Evolutionary conservation across 2,888 invertebrate genomes (phyloP), one percentile per base, ranked within the genome.

Genomic region (Didymodactylos carnosus): DNA sequence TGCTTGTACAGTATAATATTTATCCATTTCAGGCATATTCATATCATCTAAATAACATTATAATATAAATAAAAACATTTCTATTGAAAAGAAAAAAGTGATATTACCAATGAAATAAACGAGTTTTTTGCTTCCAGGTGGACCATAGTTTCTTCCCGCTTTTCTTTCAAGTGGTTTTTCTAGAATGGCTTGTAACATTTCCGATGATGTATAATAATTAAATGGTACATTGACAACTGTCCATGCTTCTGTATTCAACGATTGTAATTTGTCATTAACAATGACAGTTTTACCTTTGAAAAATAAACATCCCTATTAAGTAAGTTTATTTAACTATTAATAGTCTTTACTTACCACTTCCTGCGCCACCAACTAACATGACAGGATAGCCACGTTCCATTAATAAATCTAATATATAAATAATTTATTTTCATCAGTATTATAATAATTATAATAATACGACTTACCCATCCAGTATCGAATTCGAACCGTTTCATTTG

Each of bases 11-110:
- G 95, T 95, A 13, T 93, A 94, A 80, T 95, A 95, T 43, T 87
- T 88, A 82, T 94, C 94, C 6, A 94, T 91, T 86, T 93, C 93
- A 1, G 95, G 94, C 94, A 95, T 95, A 81, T 95, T 95, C 89
- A 95, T 90, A 80, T 95, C 95, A 80, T 95, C 95, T 62, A 62
- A 49, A 49, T 3, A 49, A 19, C 6, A n/a, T n/a, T n/a, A n/a
- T n/a, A n/a, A n/a, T n/a, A n/a, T n/a, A n/a, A n/a, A n/a, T n/a
- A n/a, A n/a, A n/a, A n/a, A n/a, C n/a, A n/a, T n/a, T n/a, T n/a
- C n/a, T n/a, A n/a, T n/a, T n/a, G n/a, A n/a, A n/a, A n/a, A n/a
- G n/a, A n/a, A n/a, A n/a, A n/a, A n/a, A n/a, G n/a, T n/a, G n/a
- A n/a, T n/a, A 35, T 62, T 62, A 62, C 76, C 76, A 76, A 95